Evolutionary conservation across 2,888 invertebrate species (phyloP), one percentile per base, ranked within the genome.

Genomic region (Monopis laevigella): DNA sequence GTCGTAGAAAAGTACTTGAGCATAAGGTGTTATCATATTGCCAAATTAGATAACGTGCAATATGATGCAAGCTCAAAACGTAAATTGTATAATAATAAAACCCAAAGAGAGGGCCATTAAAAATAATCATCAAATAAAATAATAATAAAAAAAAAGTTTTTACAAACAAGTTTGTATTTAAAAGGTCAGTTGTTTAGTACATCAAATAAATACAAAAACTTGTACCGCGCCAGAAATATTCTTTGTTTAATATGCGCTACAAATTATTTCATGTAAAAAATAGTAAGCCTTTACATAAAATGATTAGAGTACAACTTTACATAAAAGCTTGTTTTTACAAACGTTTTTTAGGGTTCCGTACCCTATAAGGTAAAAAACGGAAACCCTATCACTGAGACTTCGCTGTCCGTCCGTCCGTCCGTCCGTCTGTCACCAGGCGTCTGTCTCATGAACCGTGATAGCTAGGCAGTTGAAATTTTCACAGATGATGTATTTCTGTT

Each of bases 81-180:
- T 18, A 45, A 45, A 40, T 28, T 47, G 18, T 45, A 41, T 40
- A 47, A 47, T 39, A 47, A 46, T 42, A 39, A n/a, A 44, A 46
- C 44, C 3, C 46, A 46, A 44, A 44, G 46, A 43, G 39, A 46
- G 4, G 46, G 46, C 19, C 32, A 46, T 17, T 46, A 40, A 42
- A n/a, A n/a, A n/a, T n/a, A n/a, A n/a, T n/a, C n/a, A n/a, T n/a
- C n/a, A n/a, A 21, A 21, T 21, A 21, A 21, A 21, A 21, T 21
- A 21, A 21, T 21, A 21, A 21, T 21, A 21, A 21, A 21, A 21
- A n/a, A 21, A 21, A 21, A 21, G 24, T 21, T 21, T 21, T 21
- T 21, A 21, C 5, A 21, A 21, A 21, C 24, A 21, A 21, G 24
- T 21, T 21, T 8, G 24, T 21, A 21, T 21, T 21, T n/a, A n/a